These are phyloP conservation scores for Thalpophila matura DNA, from an alignment of 2,888 invertebrate species.

Conservation along the genomic window DNA sequence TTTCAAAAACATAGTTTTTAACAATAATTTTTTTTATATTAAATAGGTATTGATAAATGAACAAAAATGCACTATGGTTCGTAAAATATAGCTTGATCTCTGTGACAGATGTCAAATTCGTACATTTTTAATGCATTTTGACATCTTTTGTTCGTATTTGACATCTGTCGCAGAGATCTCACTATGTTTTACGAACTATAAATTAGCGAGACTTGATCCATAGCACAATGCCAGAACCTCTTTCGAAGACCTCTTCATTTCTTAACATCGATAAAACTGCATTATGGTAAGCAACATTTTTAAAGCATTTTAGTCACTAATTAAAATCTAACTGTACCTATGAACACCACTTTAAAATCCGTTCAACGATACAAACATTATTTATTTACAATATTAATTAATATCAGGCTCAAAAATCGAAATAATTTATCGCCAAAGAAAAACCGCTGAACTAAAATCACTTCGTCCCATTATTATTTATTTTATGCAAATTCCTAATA, in stretches of 20 bases:
- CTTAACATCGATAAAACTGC: conserved; percentile 18
- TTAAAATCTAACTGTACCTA: background rate
- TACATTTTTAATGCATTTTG: too few relatives aligned
- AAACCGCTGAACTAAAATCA: background rate
- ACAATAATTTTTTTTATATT: background rate
- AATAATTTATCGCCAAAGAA: too few relatives aligned
- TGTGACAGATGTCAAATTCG: too few relatives aligned
- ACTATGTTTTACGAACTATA: too few relatives aligned
- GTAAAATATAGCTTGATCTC: too few relatives aligned
- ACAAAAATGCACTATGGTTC: too few relatives aligned
- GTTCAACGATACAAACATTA: conserved; percentile 10
- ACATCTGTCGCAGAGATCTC: too few relatives aligned
- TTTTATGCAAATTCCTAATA: too few relatives aligned
- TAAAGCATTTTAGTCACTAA: conserved; percentile 33
- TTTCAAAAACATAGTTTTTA: background rate
- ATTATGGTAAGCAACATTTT: conserved; percentile 11
- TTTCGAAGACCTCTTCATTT: background rate
- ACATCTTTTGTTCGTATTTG: too few relatives aligned
- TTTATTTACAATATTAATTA: conserved; percentile 33
- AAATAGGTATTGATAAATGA: too few relatives aligned
- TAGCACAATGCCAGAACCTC: conserved; percentile 11
- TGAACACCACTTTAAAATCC: conserved; percentile 27
- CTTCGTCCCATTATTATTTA: too few relatives aligned
- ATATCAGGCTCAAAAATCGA: conserved; percentile 32
- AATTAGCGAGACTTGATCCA: background rate